Evolutionary conservation across 2,797 vertebrate genomes (phyloP).

Genomic region (Sandelia bainsii): DNA sequence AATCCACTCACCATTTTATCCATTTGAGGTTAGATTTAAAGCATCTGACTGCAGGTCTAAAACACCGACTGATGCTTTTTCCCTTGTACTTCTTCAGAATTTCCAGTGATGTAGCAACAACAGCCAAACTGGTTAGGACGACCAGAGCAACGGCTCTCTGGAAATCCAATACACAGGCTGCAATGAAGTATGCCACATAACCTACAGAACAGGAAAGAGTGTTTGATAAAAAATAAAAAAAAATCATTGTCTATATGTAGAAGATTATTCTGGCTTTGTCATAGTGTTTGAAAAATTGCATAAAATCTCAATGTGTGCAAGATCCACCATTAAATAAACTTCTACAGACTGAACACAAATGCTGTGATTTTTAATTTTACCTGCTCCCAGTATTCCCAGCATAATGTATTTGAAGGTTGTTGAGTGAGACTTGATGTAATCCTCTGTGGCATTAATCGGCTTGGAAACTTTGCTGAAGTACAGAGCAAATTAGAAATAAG

Average conservation of each 20-base stretch:
- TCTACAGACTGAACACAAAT: not conserved
- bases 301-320: not conserved
- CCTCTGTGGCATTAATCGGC: constrained; percentile 75
- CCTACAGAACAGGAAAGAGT: constrained; percentile 75
- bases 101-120: constrained; percentile 73
- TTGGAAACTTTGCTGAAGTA: constrained; percentile 81
- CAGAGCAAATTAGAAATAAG: constrained; percentile 42
- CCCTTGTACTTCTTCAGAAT: constrained; percentile 85
- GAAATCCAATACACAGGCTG: constrained; percentile 90
- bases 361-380: constrained; percentile 73
- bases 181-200: constrained; percentile 89
- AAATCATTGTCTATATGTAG: not conserved
- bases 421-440: constrained; percentile 82
- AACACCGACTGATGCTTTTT: constrained; percentile 76
- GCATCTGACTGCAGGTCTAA: constrained; percentile 71
- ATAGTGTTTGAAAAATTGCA: not conserved
- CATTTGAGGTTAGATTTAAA: constrained; percentile 83
- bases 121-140: constrained; percentile 86
- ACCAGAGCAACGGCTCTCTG: constrained; percentile 89
- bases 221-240: not conserved
- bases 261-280: not conserved
- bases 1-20: constrained; percentile 91
- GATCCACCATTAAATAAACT: not conserved
- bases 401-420: constrained; percentile 77
- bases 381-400: constrained; percentile 86